Evolutionary conservation across 2,888 invertebrate genomes (phyloP), one percentile per base, ranked within the genome.

Genomic region (Stenchaetothrips biformis): DNA sequence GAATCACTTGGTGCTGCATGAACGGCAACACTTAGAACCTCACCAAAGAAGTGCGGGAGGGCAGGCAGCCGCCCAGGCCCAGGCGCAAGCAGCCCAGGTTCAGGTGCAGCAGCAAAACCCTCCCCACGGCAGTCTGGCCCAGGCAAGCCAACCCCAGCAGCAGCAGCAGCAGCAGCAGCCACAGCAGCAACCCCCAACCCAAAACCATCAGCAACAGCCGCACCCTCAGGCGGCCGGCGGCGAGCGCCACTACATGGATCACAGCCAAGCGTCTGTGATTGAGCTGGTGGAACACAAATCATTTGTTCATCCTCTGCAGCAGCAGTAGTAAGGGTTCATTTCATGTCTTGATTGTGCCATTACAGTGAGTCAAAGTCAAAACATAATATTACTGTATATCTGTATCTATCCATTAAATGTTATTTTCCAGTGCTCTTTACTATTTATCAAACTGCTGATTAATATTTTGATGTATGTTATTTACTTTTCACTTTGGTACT

Each of bases 1-100:
- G 88, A 94, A 94, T 86, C 94, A 95, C 85, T 88, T 95, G 82
- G 90, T 94, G 88, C 88, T 94, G 81, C 95, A 95, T 86, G 94
- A 94, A 87, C 89, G 94, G 81, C 94, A 94, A 84, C 94, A 94
- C 87, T 92, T 92, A 92, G 92, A 92, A 84, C 88, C 91, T 49
- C 90, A 90, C 62, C 88, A 89, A 0, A 89, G 90, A 85, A 82
- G 53, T 78, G 82, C 16, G 78, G 48, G 53, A 59, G 80, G 74
- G 79, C 84, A 85, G 83, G 83, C 62, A 67, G 85, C 85, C 81
- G 85, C 85, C 80, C 81, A 81, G 62, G 81, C 80, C 77, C 85
- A 85, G 81, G 81, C 84, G 80, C 85, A 85, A 81, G 85, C 85
- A 81, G 85, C 87, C 85, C 85, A 86, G 84, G 82, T 84, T 80